Evolutionary conservation across 2,888 invertebrate genomes (phyloP), one percentile per base, ranked within the genome.

Genomic region (Nebria brevicollis): DNA sequence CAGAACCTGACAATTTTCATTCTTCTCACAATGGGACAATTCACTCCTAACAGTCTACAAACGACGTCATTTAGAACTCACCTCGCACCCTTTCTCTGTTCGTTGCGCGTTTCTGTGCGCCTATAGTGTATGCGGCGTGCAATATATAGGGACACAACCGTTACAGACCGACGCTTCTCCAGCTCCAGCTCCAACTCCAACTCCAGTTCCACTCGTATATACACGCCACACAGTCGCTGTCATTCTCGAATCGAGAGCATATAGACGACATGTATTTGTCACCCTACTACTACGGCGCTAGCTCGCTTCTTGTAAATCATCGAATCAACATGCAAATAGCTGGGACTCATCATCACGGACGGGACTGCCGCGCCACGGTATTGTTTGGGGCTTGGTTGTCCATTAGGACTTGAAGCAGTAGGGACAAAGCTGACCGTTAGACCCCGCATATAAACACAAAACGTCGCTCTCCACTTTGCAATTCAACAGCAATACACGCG

Each of bases 351-450:
- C 77, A 72, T 72, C 26, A 73, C 54, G 25, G 77, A 20, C 20
- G 34, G n/a, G 77, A 75, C 79, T 83, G 78, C 82, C 76, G 81
- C 26, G 73, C 43, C 77, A 77, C 77, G 83, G 76, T 66, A 84
- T 83, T 84, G 84, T 84, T 82, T 83, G 81, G 78, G 66, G 41
- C 26, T 26, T 20, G 72, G 65, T 72, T 82, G 84, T 83, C 83
- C 83, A 84, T 83, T 83, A 83, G 75, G 79, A 83, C 26, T 34
- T 72, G 72, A 43, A 76, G 70, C 72, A 54, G 72, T 11, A 66
- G 70, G 72, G 43, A 83, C 83, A 84, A 84, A 83, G 84, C 84
- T 85, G 84, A 84, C 84, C 84, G 84, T 85, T 85, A 84, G 83
- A 70, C 82, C 83, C 82, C 82, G 80, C 74, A 79, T 81, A 77